A percentile compares a stretch with the other conserved stretches of the same genome.
phyloP scores from a whole-genome alignment of 2,888 invertebrate genomes.

The Clistopyga incitator region DNA sequence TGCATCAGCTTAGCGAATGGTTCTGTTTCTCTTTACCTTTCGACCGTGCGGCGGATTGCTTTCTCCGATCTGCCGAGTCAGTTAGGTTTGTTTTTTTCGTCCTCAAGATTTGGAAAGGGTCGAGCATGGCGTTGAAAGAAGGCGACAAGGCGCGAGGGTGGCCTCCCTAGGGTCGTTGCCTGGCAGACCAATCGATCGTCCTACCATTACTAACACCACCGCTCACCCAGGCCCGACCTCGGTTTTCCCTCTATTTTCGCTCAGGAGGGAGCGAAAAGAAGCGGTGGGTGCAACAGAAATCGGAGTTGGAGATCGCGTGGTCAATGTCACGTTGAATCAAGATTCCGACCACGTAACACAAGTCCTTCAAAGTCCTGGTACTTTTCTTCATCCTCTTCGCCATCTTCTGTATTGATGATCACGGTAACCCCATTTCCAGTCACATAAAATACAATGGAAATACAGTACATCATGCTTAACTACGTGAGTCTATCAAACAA shows the following conservation, averaged over 20 bases:
- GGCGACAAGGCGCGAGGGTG: conserved; percentile 40
- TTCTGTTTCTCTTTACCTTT: not conserved
- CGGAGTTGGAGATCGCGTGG: conserved; percentile 14
- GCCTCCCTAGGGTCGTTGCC: conserved; percentile 29
- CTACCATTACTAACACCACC: conserved; percentile 5
- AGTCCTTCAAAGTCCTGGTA: conserved; percentile 6
- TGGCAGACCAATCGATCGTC: conserved; percentile 50
- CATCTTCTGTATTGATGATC: not conserved
- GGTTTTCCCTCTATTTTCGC: conserved; percentile 32
- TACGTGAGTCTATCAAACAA: not conserved
- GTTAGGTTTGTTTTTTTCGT: conserved; percentile 4
- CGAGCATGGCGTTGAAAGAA: conserved; percentile 23
- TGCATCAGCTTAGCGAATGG: not conserved
- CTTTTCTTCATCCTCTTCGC: conserved; percentile 10
- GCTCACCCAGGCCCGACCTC: conserved; percentile 12
- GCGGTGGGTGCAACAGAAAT: conserved; percentile 27
- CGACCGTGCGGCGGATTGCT: not conserved
- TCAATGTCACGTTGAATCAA: conserved; percentile 52
- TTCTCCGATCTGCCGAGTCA: not conserved
- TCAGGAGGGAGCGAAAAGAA: conserved; percentile 16
- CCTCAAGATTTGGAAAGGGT: conserved; percentile 10
- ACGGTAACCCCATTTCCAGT: not conserved
- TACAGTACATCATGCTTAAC: not conserved
- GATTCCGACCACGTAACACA: conserved; percentile 53
- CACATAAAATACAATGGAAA: not conserved